These are phyloP conservation scores for Philopotamus ludificatus DNA, from an alignment of 1,140 invertebrate species.

Conservation along the genomic window DNA sequence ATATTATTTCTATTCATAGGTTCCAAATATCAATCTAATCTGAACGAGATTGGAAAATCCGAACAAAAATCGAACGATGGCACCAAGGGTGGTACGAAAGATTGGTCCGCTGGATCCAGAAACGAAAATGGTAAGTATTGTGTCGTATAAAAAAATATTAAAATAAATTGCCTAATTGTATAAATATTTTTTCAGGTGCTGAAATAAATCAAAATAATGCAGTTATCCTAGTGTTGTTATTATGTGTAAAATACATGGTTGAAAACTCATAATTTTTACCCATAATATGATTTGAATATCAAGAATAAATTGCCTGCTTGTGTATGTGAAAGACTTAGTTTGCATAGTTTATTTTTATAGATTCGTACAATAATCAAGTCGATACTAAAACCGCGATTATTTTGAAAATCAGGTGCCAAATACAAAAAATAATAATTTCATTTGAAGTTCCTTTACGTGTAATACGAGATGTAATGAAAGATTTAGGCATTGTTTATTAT, in stretches of 20 bases:
- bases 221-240: constrained; percentile 5
- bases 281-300: constrained; percentile 4
- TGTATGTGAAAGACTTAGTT: constrained; percentile 22
- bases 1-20: constrained; percentile 48
- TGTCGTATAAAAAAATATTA: neutral
- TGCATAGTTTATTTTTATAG: constrained; percentile 26
- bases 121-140: constrained; percentile 27
- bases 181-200: constrained; percentile 15
- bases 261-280: constrained; percentile 20
- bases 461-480: too few relatives aligned
- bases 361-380: too few relatives aligned
- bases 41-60: constrained; percentile 70
- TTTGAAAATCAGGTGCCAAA: too few relatives aligned
- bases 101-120: constrained; percentile 29
- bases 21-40: constrained; percentile 65
- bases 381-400: too few relatives aligned
- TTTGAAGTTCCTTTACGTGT: too few relatives aligned
- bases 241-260: constrained; percentile 12
- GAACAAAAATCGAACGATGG: constrained; percentile 62
- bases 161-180: neutral
- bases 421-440: too few relatives aligned
- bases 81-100: constrained; percentile 34
- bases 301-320: constrained; percentile 18
- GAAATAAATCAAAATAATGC: neutral
- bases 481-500: neutral